These are phyloP conservation scores for Rhynchophorus ferrugineus DNA, from an alignment of 1,140 invertebrate species.

Conservation along the genomic window DNA sequence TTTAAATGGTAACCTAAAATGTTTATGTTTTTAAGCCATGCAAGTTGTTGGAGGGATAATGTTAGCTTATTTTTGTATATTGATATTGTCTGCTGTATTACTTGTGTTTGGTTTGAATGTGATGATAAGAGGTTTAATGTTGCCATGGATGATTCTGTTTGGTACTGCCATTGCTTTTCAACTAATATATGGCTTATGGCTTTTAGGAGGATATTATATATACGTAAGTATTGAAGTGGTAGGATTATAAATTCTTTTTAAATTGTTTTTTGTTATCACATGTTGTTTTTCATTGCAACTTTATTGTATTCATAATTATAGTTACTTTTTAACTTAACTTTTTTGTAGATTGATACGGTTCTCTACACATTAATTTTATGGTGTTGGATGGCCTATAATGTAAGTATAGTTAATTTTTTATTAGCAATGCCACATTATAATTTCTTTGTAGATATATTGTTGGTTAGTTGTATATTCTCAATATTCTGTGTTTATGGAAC, in stretches of 20 bases:
- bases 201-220: slow-evolving; percentile 80
- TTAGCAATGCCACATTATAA: slow-evolving; percentile 3
- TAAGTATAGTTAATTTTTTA: slow-evolving; percentile 45
- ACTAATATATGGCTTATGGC: slow-evolving; percentile 71
- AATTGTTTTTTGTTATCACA: background rate
- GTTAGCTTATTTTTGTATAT: slow-evolving; percentile 60
- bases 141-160: slow-evolving; percentile 73
- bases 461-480: slow-evolving; percentile 72
- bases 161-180: slow-evolving; percentile 66
- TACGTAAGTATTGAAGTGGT: slow-evolving; percentile 58
- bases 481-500: slow-evolving; percentile 68
- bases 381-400: slow-evolving; percentile 76
- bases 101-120: slow-evolving; percentile 56
- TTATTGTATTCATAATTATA: background rate
- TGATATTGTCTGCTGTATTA: slow-evolving; percentile 58
- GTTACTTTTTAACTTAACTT: background rate
- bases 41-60: slow-evolving; percentile 53
- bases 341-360: slow-evolving; percentile 65
- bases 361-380: slow-evolving; percentile 66
- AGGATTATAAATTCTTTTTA: slow-evolving; percentile 11
- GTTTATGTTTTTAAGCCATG: slow-evolving; percentile 18
- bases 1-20: slow-evolving; percentile 12
- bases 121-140: slow-evolving; percentile 64
- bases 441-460: slow-evolving; percentile 68
- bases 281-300: background rate